Percentiles rank a stretch among this genome's conserved stretches.
These are phyloP conservation scores for Tetragnatha versicolor DNA, from an alignment of 1,140 invertebrate genomes.

Conservation along the genomic window DNA sequence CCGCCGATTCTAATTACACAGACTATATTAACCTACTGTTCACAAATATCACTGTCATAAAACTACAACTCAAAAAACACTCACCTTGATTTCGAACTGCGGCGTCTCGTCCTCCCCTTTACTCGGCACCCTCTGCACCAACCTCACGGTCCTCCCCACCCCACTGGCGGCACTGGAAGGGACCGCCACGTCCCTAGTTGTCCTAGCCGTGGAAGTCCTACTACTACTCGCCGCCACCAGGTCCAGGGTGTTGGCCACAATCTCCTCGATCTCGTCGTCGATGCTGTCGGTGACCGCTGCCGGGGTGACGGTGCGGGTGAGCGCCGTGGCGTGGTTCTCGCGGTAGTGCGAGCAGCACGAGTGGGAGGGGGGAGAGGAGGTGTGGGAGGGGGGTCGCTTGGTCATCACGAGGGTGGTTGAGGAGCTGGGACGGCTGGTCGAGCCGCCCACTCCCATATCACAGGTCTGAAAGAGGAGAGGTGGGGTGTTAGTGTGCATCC, in stretches of 20 bases:
- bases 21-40: no score
- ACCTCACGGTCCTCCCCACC: not conserved
- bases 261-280: slow-evolving; percentile 47
- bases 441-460: slow-evolving; percentile 31
- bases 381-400: not conserved
- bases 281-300: not conserved
- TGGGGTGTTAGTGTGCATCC: no score
- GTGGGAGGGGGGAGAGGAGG: not conserved
- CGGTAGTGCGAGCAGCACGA: slow-evolving; percentile 41
- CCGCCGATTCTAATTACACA: no score
- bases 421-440: slow-evolving; percentile 11
- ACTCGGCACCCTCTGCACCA: not conserved
- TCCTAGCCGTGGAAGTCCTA: not conserved
- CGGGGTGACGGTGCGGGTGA: not conserved
- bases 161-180: not conserved
- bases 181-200: not conserved
- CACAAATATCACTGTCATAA: no score
- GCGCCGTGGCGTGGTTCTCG: slow-evolving; percentile 12
- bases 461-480: no score
- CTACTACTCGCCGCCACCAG: no score
- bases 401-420: not conserved
- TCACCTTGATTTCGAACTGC: slow-evolving; percentile 40
- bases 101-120: not conserved
- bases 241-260: slow-evolving; percentile 39
- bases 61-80: not conserved